These are phyloP conservation scores for Zelleria hepariella DNA, from an alignment of 2,888 invertebrate species.

Conservation along the genomic window DNA sequence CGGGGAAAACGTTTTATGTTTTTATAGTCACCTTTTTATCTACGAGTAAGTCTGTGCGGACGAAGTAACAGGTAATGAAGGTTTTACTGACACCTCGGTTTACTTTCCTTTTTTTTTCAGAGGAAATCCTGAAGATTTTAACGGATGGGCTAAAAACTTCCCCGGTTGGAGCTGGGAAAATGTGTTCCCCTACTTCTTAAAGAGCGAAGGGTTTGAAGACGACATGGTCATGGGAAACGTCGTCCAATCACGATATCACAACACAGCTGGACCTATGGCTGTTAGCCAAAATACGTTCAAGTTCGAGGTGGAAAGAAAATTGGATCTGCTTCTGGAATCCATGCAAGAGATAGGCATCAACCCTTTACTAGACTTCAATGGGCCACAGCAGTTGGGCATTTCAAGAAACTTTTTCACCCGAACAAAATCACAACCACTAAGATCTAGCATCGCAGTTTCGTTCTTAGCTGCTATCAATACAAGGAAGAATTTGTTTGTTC, in stretches of 20 bases:
- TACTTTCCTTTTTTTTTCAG: slow-evolving; percentile 40
- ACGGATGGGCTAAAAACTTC: slow-evolving; percentile 76
- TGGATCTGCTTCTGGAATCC: slow-evolving; percentile 45
- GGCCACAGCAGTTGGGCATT: slow-evolving; percentile 62
- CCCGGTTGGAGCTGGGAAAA: slow-evolving; percentile 74
- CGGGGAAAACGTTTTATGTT: too few species aligned
- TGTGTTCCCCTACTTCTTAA: slow-evolving; percentile 75
- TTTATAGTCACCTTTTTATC: too few species aligned
- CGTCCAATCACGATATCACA: slow-evolving; percentile 32
- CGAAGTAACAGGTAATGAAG: too few species aligned
- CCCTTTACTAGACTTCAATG: slow-evolving; percentile 57
- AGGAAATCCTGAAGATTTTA: slow-evolving; percentile 75
- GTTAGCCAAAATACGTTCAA: slow-evolving; percentile 26
- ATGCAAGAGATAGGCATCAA: slow-evolving; percentile 59
- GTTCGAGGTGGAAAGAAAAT: slow-evolving; percentile 28
- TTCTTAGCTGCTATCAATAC: slow-evolving; percentile 21
- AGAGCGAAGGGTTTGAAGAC: slow-evolving; percentile 70
- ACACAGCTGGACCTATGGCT: slow-evolving; percentile 38
- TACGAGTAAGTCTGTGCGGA: too few species aligned
- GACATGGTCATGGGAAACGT: slow-evolving; percentile 26
- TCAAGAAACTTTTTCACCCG: slow-evolving; percentile 19
- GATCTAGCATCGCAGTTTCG: slow-evolving; percentile 21
- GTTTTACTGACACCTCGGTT: too few species aligned
- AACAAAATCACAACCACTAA: neutral
- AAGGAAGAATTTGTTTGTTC: slow-evolving; percentile 23